These are phyloP conservation scores for Andricus curvator DNA, from an alignment of 2,888 invertebrate genomes.

Conservation along the genomic window DNA sequence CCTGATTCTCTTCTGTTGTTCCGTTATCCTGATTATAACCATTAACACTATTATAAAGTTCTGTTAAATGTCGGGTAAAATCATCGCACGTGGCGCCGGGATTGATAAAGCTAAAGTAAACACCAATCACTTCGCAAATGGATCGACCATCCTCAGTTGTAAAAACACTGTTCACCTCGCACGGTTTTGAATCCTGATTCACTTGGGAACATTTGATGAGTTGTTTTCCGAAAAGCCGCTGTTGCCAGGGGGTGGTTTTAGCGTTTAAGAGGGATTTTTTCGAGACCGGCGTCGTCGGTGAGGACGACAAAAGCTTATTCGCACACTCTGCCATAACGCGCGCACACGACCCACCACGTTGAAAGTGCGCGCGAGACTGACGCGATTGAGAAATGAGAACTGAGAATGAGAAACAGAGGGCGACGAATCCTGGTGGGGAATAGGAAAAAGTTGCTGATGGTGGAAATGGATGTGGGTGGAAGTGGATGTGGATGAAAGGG, in stretches of 20 bases:
- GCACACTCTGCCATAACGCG: slow-evolving; percentile 50
- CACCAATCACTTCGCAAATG: slow-evolving; percentile 79
- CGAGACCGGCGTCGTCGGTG: slow-evolving; percentile 40
- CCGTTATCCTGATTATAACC: slow-evolving; percentile 48
- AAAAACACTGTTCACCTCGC: slow-evolving; percentile 59
- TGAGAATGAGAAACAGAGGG: background rate
- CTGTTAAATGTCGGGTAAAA: slow-evolving; percentile 83
- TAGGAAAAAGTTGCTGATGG: slow-evolving; percentile 2
- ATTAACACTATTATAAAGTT: slow-evolving; percentile 79
- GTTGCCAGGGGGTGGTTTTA: slow-evolving; percentile 68
- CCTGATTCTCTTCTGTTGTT: slow-evolving; percentile 65
- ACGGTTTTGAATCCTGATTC: slow-evolving; percentile 58
- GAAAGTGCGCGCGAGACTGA: slow-evolving; percentile 39
- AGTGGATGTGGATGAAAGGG: background rate
- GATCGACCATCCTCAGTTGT: slow-evolving; percentile 62
- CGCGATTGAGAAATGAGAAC: background rate
- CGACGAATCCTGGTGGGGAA: background rate
- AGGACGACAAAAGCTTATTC: slow-evolving; percentile 40
- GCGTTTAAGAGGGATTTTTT: slow-evolving; percentile 17
- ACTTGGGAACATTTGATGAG: slow-evolving; percentile 68
- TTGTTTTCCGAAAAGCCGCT: slow-evolving; percentile 74
- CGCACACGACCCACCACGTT: slow-evolving; percentile 8
- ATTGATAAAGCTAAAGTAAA: slow-evolving; percentile 87
- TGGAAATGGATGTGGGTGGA: background rate
- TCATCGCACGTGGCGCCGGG: slow-evolving; percentile 85